Base-by-base conservation (phyloP, 2,888 invertebrate genomes). In the Diadegma fenestrale region DNA sequence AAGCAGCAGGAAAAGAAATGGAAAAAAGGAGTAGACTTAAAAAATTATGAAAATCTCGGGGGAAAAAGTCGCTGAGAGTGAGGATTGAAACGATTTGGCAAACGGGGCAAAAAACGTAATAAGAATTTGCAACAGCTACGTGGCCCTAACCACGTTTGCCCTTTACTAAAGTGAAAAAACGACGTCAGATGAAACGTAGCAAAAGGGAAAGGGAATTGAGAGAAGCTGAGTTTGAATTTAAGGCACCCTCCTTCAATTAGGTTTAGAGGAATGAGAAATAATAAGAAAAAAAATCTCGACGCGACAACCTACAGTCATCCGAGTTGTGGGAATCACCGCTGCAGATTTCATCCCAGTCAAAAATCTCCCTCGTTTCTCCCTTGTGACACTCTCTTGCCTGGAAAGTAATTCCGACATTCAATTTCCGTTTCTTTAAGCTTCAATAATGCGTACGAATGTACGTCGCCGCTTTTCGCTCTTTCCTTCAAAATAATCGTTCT, bases 401-500 rank as follows among this genome's bases (percentile, higher is more conserved):
- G 86, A 77, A 91, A 91, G 88, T 89, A 88, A 92, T 91, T 91
- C 89, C 86, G 90, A 91, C 90, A 91, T 88, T 85, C 88, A 89
- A 91, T 92, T 91, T 90, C 87, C 87, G 78, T 76, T 84, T 68
- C 51, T 22, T 68, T 30, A 43, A 61, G 48, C 87, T 79, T 63
- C 81, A 75, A 86, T 89, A 89, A 89, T 87, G 79, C 82, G 88
- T 89, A 88, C 80, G 86, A 85, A 61, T 71, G 14, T 66, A 63
- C 81, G 33, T 37, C 76, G 14, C 64, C 63, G 78, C 43, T 66
- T 72, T 58, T 58, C 33, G 41, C 30, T 22, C 37, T 22, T 19
- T 14, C n/a, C n/a, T 75, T 33, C 61, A 37, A 17, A 54, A 48
- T 41, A 71, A 79, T 68, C 75, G 19, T 33, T 48, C 37, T 75